Conservation (phyloP, 2,797 vertebrate species). For the Oreochromis grahami region DNA sequence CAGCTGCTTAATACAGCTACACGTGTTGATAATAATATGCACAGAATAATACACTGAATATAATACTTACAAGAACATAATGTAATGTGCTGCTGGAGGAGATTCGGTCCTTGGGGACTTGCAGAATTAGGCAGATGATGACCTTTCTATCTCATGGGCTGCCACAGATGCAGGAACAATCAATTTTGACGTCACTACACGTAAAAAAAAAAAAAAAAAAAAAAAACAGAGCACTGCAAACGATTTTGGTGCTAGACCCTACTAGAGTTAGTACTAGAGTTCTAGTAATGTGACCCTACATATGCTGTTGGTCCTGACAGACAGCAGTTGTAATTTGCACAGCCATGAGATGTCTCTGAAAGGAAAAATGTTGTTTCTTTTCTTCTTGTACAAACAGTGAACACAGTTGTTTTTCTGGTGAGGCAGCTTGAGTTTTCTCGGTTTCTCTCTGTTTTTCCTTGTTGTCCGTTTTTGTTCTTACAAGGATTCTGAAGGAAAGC, state of each 20-base stretch:
- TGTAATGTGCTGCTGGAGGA: background rate
- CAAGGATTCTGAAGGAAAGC: background rate
- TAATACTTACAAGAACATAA: background rate
- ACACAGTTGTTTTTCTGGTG: background rate
- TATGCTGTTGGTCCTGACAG: background rate
- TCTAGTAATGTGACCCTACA: background rate
- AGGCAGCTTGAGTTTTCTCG: background rate
- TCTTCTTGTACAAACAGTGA: background rate
- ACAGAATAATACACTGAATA: background rate
- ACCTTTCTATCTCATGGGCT: background rate
- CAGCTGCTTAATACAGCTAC: background rate
- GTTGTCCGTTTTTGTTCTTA: background rate
- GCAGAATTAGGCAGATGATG: background rate
- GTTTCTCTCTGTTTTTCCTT: background rate
- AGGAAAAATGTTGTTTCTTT: background rate
- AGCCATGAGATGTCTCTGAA: background rate
- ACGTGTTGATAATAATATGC: background rate
- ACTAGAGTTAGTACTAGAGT: background rate
- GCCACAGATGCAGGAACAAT: background rate
- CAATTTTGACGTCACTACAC: background rate
- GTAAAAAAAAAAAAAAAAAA: background rate
- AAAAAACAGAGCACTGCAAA: background rate
- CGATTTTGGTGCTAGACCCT: background rate
- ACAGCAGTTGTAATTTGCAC: background rate
- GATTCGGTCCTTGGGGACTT: background rate